These are phyloP conservation scores for Odontamblyopus lacepedii DNA, from an alignment of 2,797 vertebrate species.

Conservation along the genomic window DNA sequence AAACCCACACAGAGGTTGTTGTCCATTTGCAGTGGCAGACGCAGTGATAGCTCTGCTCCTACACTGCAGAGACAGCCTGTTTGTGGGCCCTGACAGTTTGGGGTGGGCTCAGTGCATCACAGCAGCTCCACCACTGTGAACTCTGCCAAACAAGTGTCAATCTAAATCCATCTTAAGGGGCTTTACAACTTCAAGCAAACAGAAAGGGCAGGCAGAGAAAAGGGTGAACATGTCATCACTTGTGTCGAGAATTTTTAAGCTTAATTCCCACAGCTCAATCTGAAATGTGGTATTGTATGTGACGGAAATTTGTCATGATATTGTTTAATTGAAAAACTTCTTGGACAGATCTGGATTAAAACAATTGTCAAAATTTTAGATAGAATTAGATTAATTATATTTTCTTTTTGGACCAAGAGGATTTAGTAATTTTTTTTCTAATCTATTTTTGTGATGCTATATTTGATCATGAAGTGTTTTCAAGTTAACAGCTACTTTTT, in stretches of 20 bases:
- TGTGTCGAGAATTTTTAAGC: not conserved
- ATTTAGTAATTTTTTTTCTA: no score
- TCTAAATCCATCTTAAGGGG: slow-evolving; percentile 63
- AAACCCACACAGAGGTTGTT: slow-evolving; percentile 68
- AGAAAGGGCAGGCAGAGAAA: slow-evolving; percentile 43
- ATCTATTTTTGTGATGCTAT: no score
- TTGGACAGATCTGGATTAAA: not conserved
- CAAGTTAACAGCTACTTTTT: no score
- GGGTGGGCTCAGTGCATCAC: slow-evolving; percentile 70
- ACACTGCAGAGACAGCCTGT: slow-evolving; percentile 62
- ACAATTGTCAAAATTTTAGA: no score
- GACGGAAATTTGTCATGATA: not conserved
- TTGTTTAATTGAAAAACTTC: not conserved
- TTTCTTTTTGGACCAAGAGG: no score
- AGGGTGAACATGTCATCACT: slow-evolving; percentile 20
- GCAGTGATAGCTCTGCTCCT: slow-evolving; percentile 65
- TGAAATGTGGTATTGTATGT: not conserved
- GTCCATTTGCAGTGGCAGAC: slow-evolving; percentile 73
- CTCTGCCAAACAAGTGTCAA: slow-evolving; percentile 72
- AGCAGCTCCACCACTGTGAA: slow-evolving; percentile 66
- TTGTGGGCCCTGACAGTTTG: slow-evolving; percentile 76
- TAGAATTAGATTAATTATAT: no score
- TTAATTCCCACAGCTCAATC: not conserved
- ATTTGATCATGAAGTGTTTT: no score
- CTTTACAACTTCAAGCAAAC: slow-evolving; percentile 69